Evolutionary conservation across 2,113 vertebrate genomes (phyloP), one percentile per base, ranked within the genome.

Genomic region (Eulemur rufifrons): DNA sequence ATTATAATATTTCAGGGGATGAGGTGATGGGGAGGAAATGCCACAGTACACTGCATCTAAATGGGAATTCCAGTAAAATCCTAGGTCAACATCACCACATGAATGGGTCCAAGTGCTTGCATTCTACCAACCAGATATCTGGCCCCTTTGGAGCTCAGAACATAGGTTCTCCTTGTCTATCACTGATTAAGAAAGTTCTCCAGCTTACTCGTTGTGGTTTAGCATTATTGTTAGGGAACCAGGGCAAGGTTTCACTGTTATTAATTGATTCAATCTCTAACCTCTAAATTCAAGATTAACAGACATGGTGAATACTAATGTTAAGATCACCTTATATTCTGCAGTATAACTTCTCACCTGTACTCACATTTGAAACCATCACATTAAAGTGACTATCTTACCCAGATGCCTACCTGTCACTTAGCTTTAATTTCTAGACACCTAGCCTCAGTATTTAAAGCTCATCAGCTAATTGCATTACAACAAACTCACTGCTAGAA

Each of bases 11-110:
- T 98, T 37, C 13, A 27, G 32, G 9, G 98, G 84, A 17, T 98
- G 98, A 4, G 99, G 97, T 76, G 99, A 89, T 0, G 98, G 88
- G 73, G 81, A 98, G 32, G 91, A 89, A 9, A 98, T 98, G 7
- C 99, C 98, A 86, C 95, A 94, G 96, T 98, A 99, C 39, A 99
- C 98, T 63, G 98, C 95, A 99, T 98, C 99, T 99, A 94, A 9
- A 83, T n/a, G 47, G 37, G 45, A 92, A 61, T 39, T 78, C 34
- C 18, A 52, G 4, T 14, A 23, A 32, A 37, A 54, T 64, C 27
- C 47, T 5, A 39, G 74, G 29, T 84, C 71, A 88, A 27, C 3
- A 9, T 23, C 25, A 59, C 20, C 13, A 68, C 18, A 21, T 52
- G 18, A 47, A 25, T n/a, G 32, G 27, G 17, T 11, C 27, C 34